Conservation (phyloP, 1,140 invertebrate species). For the Heliconius congener region DNA sequence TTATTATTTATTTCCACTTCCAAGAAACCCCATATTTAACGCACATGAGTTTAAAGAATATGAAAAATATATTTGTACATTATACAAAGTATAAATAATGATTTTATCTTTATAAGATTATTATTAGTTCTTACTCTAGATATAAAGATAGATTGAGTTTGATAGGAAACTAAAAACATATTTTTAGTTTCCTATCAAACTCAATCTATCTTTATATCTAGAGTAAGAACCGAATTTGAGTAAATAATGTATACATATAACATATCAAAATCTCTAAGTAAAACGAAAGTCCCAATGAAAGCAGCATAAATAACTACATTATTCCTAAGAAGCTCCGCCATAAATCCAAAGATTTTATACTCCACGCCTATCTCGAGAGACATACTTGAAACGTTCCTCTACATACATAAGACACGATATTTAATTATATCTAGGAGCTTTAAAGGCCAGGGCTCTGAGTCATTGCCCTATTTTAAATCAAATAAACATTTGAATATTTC, state of each 20-base stretch:
- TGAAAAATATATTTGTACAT: too few species aligned
- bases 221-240: background rate
- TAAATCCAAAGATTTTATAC: background rate
- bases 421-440: background rate
- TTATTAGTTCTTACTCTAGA: too few species aligned
- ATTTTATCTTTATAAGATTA: too few species aligned
- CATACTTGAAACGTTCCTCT: background rate
- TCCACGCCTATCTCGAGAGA: constrained; percentile 1
- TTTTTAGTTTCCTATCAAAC: too few species aligned
- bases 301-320: background rate
- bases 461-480: background rate
- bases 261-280: background rate
- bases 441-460: background rate
- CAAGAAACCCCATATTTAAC: background rate
- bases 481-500: background rate
- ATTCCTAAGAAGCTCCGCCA: background rate
- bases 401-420: background rate
- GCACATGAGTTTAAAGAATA: background rate
- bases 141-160: background rate
- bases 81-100: too few species aligned
- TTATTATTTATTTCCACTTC: background rate
- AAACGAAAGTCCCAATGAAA: background rate
- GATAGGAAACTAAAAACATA: background rate
- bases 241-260: too few species aligned
- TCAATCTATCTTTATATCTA: too few species aligned